Conservation (phyloP, 1,140 invertebrate genomes). For the Tenebrio molitor region DNA sequence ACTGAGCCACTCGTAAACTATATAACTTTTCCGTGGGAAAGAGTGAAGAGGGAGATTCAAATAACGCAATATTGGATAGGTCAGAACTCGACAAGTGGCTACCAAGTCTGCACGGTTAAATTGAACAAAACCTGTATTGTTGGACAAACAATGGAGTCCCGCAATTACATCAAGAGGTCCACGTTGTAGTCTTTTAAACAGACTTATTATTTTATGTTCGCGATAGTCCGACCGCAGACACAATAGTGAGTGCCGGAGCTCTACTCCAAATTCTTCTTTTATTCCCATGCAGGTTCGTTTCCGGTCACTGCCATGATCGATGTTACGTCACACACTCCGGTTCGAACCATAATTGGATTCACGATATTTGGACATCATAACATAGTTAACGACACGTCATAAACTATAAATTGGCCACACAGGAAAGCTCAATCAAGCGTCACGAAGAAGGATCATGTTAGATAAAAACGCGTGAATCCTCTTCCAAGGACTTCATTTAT, state of each 20-base stretch:
- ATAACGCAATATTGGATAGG: conserved; percentile 28
- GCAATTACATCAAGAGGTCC: conserved; percentile 6
- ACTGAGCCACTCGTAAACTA: conserved; percentile 43
- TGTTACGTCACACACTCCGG: conserved; percentile 28
- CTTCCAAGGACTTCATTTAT: not conserved
- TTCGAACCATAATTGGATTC: conserved; percentile 23
- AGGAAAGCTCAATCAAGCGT: conserved; percentile 20
- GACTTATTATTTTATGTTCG: not conserved
- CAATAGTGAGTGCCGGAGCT: not conserved
- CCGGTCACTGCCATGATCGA: conserved; percentile 24
- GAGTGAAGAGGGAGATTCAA: conserved; percentile 34
- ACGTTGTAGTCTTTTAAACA: not conserved
- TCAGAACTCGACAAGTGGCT: conserved; percentile 17
- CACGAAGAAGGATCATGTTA: conserved; percentile 7
- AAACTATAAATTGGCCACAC: conserved; percentile 36
- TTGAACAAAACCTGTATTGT: conserved; percentile 6
- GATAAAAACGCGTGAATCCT: not conserved
- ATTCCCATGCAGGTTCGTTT: conserved; percentile 1
- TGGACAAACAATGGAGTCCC: conserved; percentile 2
- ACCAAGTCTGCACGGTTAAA: not conserved
- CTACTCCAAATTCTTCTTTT: not conserved
- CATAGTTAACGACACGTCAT: conserved; percentile 25
- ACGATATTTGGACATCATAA: conserved; percentile 34
- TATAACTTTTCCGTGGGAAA: conserved; percentile 23
- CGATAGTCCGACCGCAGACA: not conserved